Conservation (phyloP, 2,888 invertebrate genomes). For the Lingula anatina region DNA sequence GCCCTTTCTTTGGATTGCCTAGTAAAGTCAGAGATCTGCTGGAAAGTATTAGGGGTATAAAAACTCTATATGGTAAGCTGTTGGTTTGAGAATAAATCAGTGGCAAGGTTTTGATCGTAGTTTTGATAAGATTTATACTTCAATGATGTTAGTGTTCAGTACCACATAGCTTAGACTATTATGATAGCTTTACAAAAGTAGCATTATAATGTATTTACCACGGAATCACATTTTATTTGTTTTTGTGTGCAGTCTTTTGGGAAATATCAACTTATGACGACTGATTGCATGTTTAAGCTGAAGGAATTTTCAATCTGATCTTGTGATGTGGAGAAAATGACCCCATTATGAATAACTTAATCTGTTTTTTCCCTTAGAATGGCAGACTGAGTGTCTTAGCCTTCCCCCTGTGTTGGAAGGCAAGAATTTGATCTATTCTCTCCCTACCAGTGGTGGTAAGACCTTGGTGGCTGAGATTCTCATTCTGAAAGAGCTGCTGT, state of each 20-base stretch:
- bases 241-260: too few species aligned
- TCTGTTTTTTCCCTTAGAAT: slow-evolving; percentile 60
- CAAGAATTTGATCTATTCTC: slow-evolving; percentile 81
- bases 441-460: slow-evolving; percentile 96
- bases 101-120: not conserved
- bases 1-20: slow-evolving; percentile 75
- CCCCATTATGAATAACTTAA: too few species aligned
- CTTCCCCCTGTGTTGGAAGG: slow-evolving; percentile 68
- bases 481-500: slow-evolving; percentile 79
- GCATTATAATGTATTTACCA: too few species aligned
- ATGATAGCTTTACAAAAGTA: too few species aligned
- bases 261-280: too few species aligned
- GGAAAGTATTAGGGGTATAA: slow-evolving; percentile 71
- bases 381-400: slow-evolving; percentile 89
- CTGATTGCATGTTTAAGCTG: too few species aligned
- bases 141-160: too few species aligned
- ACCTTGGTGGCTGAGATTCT: slow-evolving; percentile 94
- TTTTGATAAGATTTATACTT: not conserved
- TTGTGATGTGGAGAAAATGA: not conserved
- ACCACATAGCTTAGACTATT: too few species aligned
- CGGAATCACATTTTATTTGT: too few species aligned
- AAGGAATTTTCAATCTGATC: too few species aligned
- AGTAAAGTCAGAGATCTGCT: slow-evolving; percentile 66
- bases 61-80: slow-evolving; percentile 71
- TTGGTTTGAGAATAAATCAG: not conserved